Percentiles rank a stretch among this genome's conserved stretches.
Evolutionary conservation across 2,113 vertebrate genomes (phyloP).

Genomic region (Chlorodrepanis virens): DNA sequence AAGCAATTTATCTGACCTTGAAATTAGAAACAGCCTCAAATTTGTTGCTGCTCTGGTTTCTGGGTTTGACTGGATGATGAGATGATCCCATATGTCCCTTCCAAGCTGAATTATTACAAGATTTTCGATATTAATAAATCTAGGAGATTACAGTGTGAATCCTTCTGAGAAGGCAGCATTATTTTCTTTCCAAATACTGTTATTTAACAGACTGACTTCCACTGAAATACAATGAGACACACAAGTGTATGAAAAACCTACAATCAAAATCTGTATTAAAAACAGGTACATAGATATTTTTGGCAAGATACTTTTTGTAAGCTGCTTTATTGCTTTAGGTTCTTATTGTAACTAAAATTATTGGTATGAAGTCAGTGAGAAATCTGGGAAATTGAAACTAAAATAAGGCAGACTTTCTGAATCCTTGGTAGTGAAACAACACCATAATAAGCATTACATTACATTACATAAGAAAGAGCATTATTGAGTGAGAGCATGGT

Average conservation of each 20-base stretch:
- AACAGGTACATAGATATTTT: background rate
- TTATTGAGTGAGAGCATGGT: background rate
- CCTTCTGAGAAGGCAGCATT: conserved; percentile 28
- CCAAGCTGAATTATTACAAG: background rate
- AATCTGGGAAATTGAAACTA: background rate
- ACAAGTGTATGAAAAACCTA: background rate
- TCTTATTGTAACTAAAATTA: background rate
- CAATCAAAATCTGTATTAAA: background rate
- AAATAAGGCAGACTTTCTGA: background rate
- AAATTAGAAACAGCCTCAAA: background rate
- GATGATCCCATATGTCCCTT: background rate
- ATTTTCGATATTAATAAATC: conserved; percentile 58
- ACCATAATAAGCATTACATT: background rate
- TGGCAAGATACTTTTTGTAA: background rate
- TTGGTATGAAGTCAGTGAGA: background rate
- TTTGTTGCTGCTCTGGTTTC: background rate
- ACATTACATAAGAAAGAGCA: background rate
- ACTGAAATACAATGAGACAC: background rate
- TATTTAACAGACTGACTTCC: background rate
- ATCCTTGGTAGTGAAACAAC: background rate
- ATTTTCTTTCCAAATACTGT: conserved; percentile 29
- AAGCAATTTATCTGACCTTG: background rate
- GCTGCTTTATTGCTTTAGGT: background rate
- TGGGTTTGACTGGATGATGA: background rate
- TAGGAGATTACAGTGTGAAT: background rate